A percentile compares a stretch with the other conserved stretches of the same genome.
phyloP scores from a whole-genome alignment of 1,140 invertebrate species.

The Drosophila aff. region DNA sequence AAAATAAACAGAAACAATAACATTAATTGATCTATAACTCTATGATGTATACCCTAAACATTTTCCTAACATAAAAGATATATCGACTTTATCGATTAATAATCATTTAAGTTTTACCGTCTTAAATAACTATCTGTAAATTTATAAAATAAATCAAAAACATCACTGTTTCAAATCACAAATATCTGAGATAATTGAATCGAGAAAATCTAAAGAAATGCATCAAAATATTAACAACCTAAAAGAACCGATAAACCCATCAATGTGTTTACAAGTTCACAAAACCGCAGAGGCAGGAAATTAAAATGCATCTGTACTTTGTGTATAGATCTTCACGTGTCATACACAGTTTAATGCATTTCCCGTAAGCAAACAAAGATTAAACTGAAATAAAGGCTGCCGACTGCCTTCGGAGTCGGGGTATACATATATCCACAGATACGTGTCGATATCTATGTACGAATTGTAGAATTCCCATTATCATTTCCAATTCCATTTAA shows the following conservation, averaged over 20 bases:
- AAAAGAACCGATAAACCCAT: background rate
- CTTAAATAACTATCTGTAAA: background rate
- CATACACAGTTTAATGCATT: slow-evolving; percentile 22
- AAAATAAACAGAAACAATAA: background rate
- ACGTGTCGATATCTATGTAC: slow-evolving; percentile 8
- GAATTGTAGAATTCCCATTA: slow-evolving; percentile 42
- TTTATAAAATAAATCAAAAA: background rate
- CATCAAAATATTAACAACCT: background rate
- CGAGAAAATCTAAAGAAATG: background rate
- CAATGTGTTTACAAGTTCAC: background rate
- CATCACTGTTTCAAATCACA: background rate
- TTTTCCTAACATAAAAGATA: background rate
- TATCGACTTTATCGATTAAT: background rate
- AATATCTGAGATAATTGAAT: background rate
- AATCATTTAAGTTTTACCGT: background rate
- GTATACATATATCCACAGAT: slow-evolving; percentile 9
- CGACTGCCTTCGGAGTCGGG: slow-evolving; percentile 1
- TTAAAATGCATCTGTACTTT: slow-evolving; percentile 17
- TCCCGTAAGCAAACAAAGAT: slow-evolving; percentile 44
- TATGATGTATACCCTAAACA: too few relatives aligned
- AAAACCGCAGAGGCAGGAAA: slow-evolving; percentile 2
- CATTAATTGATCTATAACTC: background rate
- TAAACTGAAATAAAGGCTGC: slow-evolving; percentile 22
- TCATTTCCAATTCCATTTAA: slow-evolving; percentile 44
- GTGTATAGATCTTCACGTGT: slow-evolving; percentile 9